Conservation (phyloP, 2,113 vertebrate genomes). For the Chitala chitala region DNA sequence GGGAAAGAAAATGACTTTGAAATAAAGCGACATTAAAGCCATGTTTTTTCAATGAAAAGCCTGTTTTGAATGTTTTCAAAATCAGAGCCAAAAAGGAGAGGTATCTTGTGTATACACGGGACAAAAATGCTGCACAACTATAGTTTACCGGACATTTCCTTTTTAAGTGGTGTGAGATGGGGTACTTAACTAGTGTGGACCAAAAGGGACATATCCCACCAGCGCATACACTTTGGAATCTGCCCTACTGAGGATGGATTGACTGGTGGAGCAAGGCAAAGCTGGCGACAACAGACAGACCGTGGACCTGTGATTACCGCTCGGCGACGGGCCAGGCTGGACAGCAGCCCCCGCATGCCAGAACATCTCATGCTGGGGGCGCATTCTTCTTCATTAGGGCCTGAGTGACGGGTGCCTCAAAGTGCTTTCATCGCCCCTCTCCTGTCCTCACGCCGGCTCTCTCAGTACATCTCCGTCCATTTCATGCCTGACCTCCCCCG, state of each 20-base stretch:
- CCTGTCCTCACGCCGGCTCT: neutral
- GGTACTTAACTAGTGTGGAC: neutral
- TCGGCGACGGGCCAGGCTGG: constrained; percentile 1
- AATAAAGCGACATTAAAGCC: too few species aligned
- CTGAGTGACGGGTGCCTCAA: constrained; percentile 40
- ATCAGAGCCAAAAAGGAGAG: too few species aligned
- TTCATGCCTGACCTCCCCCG: neutral
- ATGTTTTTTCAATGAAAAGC: too few species aligned
- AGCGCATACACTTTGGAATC: neutral
- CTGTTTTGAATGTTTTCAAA: too few species aligned
- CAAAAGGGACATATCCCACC: neutral
- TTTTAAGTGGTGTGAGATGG: too few species aligned
- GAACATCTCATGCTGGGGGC: constrained; percentile 22
- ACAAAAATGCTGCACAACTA: too few species aligned
- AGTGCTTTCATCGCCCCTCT: neutral
- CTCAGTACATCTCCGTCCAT: neutral
- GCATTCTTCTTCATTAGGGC: constrained; percentile 58
- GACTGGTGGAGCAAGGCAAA: neutral
- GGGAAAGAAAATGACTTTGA: too few species aligned
- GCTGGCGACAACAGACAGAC: neutral
- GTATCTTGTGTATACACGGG: too few species aligned
- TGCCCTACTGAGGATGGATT: neutral
- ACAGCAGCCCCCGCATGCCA: constrained; percentile 12
- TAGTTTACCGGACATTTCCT: too few species aligned
- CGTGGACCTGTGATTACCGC: constrained; percentile 10